A percentile compares a stretch with the other conserved stretches of the same genome.
These are phyloP conservation scores for Linepithema humile DNA, from an alignment of 1,140 invertebrate genomes.

Conservation along the genomic window DNA sequence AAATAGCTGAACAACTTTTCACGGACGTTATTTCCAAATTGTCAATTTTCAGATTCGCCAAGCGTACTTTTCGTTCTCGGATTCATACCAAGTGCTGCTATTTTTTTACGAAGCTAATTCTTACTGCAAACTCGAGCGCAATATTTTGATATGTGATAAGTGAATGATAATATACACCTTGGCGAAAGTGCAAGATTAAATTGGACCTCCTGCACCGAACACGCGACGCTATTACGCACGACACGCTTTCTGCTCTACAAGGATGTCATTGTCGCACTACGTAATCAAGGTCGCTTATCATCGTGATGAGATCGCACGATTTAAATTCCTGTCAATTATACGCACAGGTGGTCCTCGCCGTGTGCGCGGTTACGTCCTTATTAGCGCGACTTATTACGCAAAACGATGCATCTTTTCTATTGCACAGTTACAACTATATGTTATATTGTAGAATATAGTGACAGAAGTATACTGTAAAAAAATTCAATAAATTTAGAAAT, in stretches of 20 bases:
- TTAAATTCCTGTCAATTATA: slow-evolving; percentile 47
- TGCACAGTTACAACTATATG: background rate
- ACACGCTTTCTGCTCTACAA: slow-evolving; percentile 57
- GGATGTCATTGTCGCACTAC: slow-evolving; percentile 55
- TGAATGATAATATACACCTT: slow-evolving; percentile 1
- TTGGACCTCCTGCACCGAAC: slow-evolving; percentile 38
- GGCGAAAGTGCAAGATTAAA: slow-evolving; percentile 63
- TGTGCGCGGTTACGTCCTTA: slow-evolving; percentile 15
- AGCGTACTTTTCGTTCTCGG: background rate
- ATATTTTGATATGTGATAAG: background rate
- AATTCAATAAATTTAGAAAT: too few relatives aligned
- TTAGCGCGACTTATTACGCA: background rate
- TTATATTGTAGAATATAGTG: too few relatives aligned
- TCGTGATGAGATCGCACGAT: slow-evolving; percentile 33
- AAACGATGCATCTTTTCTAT: background rate
- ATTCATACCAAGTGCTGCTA: background rate
- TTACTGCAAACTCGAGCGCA: background rate
- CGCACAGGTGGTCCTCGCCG: background rate
- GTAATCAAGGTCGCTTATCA: slow-evolving; percentile 67
- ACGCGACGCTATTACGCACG: slow-evolving; percentile 36
- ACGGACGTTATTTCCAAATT: background rate
- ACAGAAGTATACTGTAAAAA: too few relatives aligned
- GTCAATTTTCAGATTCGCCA: background rate
- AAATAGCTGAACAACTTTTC: background rate
- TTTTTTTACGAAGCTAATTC: background rate